These are phyloP conservation scores for Fulica atra DNA, from an alignment of 2,113 vertebrate species.

Conservation along the genomic window DNA sequence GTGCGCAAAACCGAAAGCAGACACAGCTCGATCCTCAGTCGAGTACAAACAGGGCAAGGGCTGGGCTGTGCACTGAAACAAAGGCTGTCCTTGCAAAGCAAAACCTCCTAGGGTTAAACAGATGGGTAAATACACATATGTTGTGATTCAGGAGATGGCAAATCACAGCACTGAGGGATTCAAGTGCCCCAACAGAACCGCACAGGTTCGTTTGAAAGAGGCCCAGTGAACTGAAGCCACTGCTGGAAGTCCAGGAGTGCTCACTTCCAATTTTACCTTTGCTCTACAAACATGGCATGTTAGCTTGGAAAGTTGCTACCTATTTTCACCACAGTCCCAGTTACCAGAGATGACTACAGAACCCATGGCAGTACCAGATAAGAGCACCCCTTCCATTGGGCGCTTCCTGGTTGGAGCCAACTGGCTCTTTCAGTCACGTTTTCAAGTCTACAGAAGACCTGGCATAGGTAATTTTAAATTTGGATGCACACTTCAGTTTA, in stretches of 20 bases:
- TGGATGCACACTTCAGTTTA: neutral
- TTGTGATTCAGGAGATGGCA: neutral
- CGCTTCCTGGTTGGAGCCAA: neutral
- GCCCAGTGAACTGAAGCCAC: neutral
- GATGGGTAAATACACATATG: neutral
- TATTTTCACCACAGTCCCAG: neutral
- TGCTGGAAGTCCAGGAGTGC: neutral
- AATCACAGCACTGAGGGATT: neutral
- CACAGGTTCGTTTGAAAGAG: neutral
- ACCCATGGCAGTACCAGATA: neutral
- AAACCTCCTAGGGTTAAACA: neutral
- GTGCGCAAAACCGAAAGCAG: slow-evolving; percentile 38
- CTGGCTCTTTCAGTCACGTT: neutral
- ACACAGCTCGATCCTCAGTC: neutral
- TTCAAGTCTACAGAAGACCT: neutral
- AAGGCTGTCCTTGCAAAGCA: neutral
- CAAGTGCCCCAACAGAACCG: neutral
- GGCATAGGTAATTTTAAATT: neutral
- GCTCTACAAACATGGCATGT: neutral
- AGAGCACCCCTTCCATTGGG: neutral
- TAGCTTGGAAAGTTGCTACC: neutral
- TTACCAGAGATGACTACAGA: neutral
- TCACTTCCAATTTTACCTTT: neutral
- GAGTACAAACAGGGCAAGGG: slow-evolving; percentile 20
- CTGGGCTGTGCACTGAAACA: neutral